phyloP scores from a whole-genome alignment of 2,113 vertebrate species.

The Cyphomyrus discorhynchus region DNA sequence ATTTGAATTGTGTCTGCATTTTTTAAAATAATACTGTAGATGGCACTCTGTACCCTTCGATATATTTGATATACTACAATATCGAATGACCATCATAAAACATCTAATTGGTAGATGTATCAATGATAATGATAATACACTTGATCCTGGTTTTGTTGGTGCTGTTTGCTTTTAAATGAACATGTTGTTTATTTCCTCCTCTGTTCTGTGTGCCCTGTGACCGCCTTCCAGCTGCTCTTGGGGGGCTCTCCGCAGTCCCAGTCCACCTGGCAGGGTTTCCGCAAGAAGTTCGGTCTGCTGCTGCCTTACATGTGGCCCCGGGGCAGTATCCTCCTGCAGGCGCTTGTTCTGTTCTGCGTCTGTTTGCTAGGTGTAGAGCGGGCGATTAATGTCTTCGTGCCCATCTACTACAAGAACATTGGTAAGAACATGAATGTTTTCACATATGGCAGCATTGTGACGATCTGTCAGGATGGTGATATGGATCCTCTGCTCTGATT shows the following conservation, averaged over 20 bases:
- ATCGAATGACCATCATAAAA: not conserved
- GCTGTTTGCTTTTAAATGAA: not conserved
- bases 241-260: constrained; percentile 27
- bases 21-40: not conserved
- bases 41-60: not conserved
- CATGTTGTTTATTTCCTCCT: not conserved
- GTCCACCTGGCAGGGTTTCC: constrained; percentile 81
- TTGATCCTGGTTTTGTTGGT: not conserved
- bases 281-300: constrained; percentile 72
- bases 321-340: constrained; percentile 70
- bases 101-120: not conserved
- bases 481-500: not conserved
- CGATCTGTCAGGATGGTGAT: not conserved
- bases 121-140: not conserved
- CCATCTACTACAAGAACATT: constrained; percentile 84
- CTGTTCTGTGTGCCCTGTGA: not conserved
- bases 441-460: not conserved
- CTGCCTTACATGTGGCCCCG: constrained; percentile 85
- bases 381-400: constrained; percentile 84
- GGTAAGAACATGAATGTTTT: constrained; percentile 58
- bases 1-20: not conserved
- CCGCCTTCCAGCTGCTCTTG: constrained; percentile 54
- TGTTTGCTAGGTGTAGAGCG: constrained; percentile 75
- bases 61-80: not conserved
- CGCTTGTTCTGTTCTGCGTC: constrained; percentile 80